Evolutionary conservation across 2,797 vertebrate species (phyloP).

Genomic region (Myotis daubentonii): DNA sequence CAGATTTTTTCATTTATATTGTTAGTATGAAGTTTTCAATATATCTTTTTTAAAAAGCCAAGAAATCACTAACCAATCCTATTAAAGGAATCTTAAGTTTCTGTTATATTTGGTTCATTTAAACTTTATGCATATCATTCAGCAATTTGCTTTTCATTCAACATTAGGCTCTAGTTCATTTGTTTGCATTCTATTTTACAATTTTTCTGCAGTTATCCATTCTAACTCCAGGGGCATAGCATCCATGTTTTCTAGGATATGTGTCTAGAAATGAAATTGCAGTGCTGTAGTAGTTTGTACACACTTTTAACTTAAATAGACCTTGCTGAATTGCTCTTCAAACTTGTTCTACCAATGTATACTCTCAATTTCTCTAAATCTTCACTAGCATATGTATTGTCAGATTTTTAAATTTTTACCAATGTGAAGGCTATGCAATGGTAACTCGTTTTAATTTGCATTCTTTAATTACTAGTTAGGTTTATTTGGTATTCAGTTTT

Average conservation of each 20-base stretch:
- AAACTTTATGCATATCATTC: background rate
- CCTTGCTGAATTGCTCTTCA: background rate
- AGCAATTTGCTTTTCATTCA: background rate
- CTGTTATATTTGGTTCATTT: background rate
- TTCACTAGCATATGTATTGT: background rate
- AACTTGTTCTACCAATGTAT: background rate
- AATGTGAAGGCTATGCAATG: background rate
- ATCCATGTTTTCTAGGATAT: background rate
- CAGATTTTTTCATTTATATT: background rate
- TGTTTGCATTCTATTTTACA: background rate
- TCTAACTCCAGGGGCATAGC: background rate
- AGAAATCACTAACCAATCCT: background rate
- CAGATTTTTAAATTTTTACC: background rate
- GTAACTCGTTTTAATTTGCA: background rate
- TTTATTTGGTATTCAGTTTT: constrained; percentile 22
- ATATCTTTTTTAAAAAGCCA: background rate
- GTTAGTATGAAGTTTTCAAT: constrained; percentile 20
- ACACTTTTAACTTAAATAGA: background rate
- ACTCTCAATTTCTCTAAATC: background rate
- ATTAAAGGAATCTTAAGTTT: background rate
- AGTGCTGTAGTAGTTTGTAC: background rate
- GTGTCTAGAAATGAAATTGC: background rate
- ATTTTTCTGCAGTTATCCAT: background rate
- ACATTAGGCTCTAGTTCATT: background rate
- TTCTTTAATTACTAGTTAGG: background rate